Percentiles rank a stretch among this genome's conserved stretches.
Evolutionary conservation across 1,140 invertebrate species (phyloP).

Genomic region (Diachasma alloeum): DNA sequence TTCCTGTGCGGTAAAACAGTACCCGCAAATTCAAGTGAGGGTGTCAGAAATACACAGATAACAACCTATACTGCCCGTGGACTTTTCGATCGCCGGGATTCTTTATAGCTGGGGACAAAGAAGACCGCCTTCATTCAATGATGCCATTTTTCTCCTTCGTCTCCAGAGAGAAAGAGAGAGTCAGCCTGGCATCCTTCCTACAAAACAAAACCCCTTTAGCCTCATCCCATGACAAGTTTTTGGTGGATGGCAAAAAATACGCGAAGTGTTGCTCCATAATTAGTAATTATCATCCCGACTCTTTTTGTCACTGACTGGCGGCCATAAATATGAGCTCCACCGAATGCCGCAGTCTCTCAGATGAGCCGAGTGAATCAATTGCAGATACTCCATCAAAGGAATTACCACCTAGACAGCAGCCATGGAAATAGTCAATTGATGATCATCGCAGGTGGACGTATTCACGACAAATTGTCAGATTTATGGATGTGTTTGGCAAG

Average conservation of each 20-base stretch:
- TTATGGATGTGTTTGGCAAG: constrained; percentile 58
- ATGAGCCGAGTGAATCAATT: constrained; percentile 48
- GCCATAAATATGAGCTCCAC: neutral
- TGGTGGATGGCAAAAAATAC: neutral
- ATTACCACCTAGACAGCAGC: too few species aligned
- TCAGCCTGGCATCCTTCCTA: neutral
- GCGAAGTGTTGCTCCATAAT: neutral
- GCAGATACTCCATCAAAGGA: constrained; percentile 23
- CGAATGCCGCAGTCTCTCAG: too few species aligned
- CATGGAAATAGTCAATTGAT: neutral
- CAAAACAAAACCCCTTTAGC: neutral
- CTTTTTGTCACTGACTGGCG: neutral
- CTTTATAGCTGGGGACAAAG: constrained; percentile 26
- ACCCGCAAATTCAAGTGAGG: neutral
- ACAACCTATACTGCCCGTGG: constrained; percentile 24
- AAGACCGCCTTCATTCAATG: constrained; percentile 9
- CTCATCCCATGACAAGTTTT: neutral
- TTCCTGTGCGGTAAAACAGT: neutral
- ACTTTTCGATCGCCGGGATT: constrained; percentile 46
- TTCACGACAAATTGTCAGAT: constrained; percentile 60
- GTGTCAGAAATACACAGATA: constrained; percentile 2
- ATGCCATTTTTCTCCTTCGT: constrained; percentile 20
- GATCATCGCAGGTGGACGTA: constrained; percentile 58
- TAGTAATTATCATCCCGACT: neutral
- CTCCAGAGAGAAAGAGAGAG: neutral